Base-by-base conservation (phyloP, 1,140 invertebrate species). In the Cyclargus thomasi region DNA sequence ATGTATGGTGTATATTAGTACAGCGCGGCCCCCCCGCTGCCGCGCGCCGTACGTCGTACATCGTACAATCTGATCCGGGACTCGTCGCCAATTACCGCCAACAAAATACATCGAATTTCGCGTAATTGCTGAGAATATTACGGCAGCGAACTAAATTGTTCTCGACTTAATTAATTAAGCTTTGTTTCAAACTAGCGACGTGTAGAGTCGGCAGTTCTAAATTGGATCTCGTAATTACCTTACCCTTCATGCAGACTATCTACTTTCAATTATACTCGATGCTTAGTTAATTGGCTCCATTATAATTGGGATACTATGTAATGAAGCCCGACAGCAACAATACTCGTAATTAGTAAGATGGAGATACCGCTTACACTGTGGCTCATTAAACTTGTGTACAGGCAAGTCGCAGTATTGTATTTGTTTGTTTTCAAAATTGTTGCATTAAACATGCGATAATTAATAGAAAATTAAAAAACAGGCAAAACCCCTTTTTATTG, bases 141-240 rank as follows among this genome's bases (percentile, higher is more conserved):
- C 85, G 85, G 83, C 85, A 86, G 78, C 82, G 81, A 87, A 86
- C 86, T 90, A 87, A 90, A 90, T 90, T 90, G 86, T 90, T 90
- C 85, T 86, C 83, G 86, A 87, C 85, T 90, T 90, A 90, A 90
- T 90, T 90, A 90, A 90, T 90, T 90, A 88, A 90, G 87, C 87
- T 90, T 90, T 90, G 87, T 90, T 90, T 90, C 85, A 88, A 90
- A 90, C 87, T 90, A 88, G 87, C 86, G 87, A 87, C 86, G 84
- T 90, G 87, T 90, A 88, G 85, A 90, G 82, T 87, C 86, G 86
- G 86, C 85, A 90, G 88, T 88, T 90, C 87, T 87, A 90, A 90
- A 90, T 90, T 90, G 87, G 87, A 90, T 90, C 86, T 88, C 86
- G 86, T 90, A 90, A 88, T 90, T 90, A 88, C 87, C 87, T 84